phyloP scores from a whole-genome alignment of 2,113 vertebrate species.

The Protomyctophum bolini region DNA sequence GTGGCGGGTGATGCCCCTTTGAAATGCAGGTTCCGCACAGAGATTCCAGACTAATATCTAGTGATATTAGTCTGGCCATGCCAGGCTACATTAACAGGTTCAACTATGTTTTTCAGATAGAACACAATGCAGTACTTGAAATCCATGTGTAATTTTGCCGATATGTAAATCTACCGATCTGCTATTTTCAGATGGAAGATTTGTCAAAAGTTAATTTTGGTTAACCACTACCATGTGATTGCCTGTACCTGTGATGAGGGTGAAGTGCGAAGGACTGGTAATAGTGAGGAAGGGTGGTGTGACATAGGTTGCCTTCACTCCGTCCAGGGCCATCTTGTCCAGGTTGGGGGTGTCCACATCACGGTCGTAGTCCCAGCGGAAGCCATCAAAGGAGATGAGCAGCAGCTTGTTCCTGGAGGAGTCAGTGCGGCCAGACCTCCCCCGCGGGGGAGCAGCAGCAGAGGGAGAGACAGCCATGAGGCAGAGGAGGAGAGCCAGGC shows the following conservation, averaged over 20 bases:
- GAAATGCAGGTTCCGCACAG: too few relatives aligned
- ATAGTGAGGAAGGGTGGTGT: conserved; percentile 83
- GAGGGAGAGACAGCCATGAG: neutral
- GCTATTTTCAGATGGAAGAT: too few relatives aligned
- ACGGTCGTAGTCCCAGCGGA: conserved; percentile 88
- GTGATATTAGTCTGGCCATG: too few relatives aligned
- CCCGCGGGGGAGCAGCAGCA: neutral
- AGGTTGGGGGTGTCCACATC: conserved; percentile 86
- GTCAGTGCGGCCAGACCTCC: neutral
- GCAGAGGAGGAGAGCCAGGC: neutral
- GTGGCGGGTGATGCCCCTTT: too few relatives aligned
- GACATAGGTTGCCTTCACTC: conserved; percentile 84
- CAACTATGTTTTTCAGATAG: too few relatives aligned
- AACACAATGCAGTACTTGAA: too few relatives aligned
- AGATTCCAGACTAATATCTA: too few relatives aligned
- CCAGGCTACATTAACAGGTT: too few relatives aligned
- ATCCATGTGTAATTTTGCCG: too few relatives aligned
- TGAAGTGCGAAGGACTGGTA: conserved; percentile 89
- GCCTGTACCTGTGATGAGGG: conserved; percentile 84
- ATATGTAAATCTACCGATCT: too few relatives aligned
- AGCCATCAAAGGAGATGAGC: conserved; percentile 78
- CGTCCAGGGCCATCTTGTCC: conserved; percentile 79
- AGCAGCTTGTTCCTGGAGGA: conserved; percentile 74
- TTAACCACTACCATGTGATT: too few relatives aligned
- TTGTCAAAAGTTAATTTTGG: too few relatives aligned